phyloP scores from a whole-genome alignment of 2,797 vertebrate genomes.

The Aeoliscus strigatus region DNA sequence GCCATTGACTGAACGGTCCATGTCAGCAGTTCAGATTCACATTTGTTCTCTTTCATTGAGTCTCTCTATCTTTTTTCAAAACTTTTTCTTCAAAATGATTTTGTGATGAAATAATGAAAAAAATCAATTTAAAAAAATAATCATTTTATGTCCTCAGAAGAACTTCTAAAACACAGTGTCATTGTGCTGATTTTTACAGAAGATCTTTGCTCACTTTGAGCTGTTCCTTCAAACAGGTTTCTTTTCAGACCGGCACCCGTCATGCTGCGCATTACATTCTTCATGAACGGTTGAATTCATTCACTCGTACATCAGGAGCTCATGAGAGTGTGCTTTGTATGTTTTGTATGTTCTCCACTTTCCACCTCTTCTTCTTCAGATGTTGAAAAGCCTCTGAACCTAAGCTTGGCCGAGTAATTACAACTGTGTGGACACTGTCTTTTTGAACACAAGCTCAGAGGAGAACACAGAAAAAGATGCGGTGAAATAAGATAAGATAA shows the following conservation, averaged over 20 bases:
- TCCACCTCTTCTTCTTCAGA: slow-evolving; percentile 19
- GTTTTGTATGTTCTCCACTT: slow-evolving; percentile 18
- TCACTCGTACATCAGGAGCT: slow-evolving; percentile 23
- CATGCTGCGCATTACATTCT: slow-evolving; percentile 18
- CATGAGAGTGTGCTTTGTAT: slow-evolving; percentile 15
- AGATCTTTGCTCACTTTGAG: slow-evolving; percentile 9
- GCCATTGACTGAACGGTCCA: no score
- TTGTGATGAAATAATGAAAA: slow-evolving; percentile 13
- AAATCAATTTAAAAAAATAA: no score
- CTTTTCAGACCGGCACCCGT: slow-evolving; percentile 13
- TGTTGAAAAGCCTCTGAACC: slow-evolving; percentile 16
- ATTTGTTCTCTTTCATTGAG: slow-evolving; percentile 4
- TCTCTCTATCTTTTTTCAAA: slow-evolving; percentile 19
- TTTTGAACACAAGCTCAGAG: slow-evolving; percentile 33
- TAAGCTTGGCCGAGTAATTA: slow-evolving; percentile 24
- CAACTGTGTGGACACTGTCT: slow-evolving; percentile 21
- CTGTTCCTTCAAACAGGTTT: slow-evolving; percentile 4
- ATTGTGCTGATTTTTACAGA: slow-evolving; percentile 1
- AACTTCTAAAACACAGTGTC: no score
- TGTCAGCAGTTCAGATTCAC: no score
- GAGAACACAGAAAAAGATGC: no score
- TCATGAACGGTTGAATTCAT: slow-evolving; percentile 28
- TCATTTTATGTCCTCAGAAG: no score
- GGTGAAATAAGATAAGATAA: no score
- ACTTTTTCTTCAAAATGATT: slow-evolving; percentile 17